Base-by-base conservation (phyloP, 2,113 vertebrate species). In the Genyomyrus donnyi region DNA sequence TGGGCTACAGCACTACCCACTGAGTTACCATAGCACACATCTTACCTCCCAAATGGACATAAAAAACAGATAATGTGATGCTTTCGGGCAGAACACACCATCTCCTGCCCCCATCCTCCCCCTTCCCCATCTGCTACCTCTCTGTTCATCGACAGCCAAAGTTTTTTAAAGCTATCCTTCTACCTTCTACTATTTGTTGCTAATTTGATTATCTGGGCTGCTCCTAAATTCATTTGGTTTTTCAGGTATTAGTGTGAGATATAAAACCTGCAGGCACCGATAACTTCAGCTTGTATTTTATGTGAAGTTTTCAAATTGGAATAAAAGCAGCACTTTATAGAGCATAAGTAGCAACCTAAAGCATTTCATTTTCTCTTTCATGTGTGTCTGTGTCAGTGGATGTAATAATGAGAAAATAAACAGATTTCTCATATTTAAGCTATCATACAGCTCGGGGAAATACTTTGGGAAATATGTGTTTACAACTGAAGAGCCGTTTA, bases 381-480 rank as follows among this genome's bases (percentile, higher is more conserved):
- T 70, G 62, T 88, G 50, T 35, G 4, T 58, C 52, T 88, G n/a
- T 56, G 49, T 62, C 39, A 84, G 17, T 31, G 39, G 24, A 89
- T 45, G 11, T 35, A 52, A 52, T 80, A 52, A 50, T 80, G 88
- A 48, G 42, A 89, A 89, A 80, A 89, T 80, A 52, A 74, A 89
- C 62, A 74, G 53, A 88, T 80, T 77, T 89, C 50, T 80, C 48
- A 80, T 80, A 80, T 88, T 88, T 74, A 66, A 42, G 39, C 56
- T 88, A 70, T 70, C 39, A 49, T 66, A 15, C 39, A 49, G 39
- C 56, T 15, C 8, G 17, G 62, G 48, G 27, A 89, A 31, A 52
- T 89, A 24, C 45, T 49, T 50, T 70, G n/a, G 66, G 88, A 89
- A 77, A 77, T 89, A n/a, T 89, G 58, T 89, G 70, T 89, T 89